Conservation (phyloP, 2,797 vertebrate genomes). For the Florisuga fusca region DNA sequence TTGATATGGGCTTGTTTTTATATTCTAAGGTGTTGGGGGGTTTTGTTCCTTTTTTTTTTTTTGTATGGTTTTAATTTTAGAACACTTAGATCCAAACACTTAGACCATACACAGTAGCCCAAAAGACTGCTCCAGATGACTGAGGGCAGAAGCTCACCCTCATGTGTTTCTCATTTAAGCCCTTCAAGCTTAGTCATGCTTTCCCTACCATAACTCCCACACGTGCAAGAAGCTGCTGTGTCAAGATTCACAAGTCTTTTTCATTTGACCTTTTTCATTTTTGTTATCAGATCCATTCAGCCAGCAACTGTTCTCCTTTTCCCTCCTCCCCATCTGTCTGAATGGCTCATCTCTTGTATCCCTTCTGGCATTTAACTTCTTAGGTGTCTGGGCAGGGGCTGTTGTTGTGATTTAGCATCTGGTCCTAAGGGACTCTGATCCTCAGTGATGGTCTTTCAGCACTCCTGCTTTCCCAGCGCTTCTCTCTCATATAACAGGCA, state of each 20-base stretch:
- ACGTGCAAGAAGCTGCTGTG: fast-evolving
- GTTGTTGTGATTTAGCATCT: neutral
- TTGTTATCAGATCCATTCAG: neutral
- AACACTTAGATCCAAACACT: neutral
- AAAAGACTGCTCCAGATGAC: neutral
- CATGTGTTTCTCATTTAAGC: neutral
- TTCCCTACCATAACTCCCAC: neutral
- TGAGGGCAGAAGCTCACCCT: neutral
- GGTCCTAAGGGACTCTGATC: neutral
- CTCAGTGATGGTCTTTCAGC: neutral
- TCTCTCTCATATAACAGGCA: neutral
- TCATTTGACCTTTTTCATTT: neutral
- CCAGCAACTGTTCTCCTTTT: neutral
- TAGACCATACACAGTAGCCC: too few species aligned
- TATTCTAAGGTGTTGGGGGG: neutral
- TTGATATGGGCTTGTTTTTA: neutral
- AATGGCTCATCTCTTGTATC: constrained; percentile 15
- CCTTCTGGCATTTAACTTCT: neutral
- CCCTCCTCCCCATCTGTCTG: neutral
- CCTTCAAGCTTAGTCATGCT: neutral
- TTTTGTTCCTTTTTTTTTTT: neutral
- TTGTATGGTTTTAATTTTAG: neutral
- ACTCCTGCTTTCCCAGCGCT: neutral
- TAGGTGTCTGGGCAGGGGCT: neutral
- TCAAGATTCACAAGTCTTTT: neutral